Conservation (phyloP, 2,888 invertebrate species). For the Hydropsyche betteni region DNA sequence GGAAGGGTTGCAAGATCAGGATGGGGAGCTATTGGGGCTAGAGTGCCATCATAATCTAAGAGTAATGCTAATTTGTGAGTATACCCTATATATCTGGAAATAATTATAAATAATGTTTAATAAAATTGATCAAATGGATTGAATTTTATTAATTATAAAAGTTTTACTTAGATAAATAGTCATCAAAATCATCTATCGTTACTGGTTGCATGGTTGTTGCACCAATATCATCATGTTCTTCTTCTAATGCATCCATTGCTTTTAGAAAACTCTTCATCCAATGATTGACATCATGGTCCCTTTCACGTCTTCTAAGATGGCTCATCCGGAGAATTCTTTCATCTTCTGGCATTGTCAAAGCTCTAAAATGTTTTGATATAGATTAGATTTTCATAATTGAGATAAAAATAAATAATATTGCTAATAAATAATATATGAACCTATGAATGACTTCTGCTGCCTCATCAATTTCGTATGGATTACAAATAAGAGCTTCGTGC, state of each 20-base stretch:
- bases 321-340: conserved; percentile 88
- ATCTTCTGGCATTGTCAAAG: conserved; percentile 90
- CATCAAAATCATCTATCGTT: conserved; percentile 90
- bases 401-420: neutral
- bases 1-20: conserved; percentile 89
- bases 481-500: conserved; percentile 90
- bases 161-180: conserved; percentile 82
- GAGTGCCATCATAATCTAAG: conserved; percentile 88
- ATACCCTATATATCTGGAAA: conserved; percentile 81
- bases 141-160: conserved; percentile 17
- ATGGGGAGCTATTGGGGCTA: conserved; percentile 89
- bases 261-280: conserved; percentile 91
- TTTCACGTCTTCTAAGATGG: conserved; percentile 80
- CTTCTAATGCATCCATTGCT: conserved; percentile 85
- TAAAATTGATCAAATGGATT: conserved; percentile 2
- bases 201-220: conserved; percentile 89
- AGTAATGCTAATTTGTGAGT: conserved; percentile 85
- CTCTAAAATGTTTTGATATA: conserved; percentile 62
- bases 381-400: conserved; percentile 5
- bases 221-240: conserved; percentile 82
- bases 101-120: conserved; percentile 14
- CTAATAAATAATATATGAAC: conserved; percentile 54
- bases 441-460: conserved; percentile 88
- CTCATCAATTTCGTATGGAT: conserved; percentile 88
- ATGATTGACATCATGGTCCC: conserved; percentile 83